These are phyloP conservation scores for Doris montereyensis DNA, from an alignment of 2,888 invertebrate species.

Conservation along the genomic window DNA sequence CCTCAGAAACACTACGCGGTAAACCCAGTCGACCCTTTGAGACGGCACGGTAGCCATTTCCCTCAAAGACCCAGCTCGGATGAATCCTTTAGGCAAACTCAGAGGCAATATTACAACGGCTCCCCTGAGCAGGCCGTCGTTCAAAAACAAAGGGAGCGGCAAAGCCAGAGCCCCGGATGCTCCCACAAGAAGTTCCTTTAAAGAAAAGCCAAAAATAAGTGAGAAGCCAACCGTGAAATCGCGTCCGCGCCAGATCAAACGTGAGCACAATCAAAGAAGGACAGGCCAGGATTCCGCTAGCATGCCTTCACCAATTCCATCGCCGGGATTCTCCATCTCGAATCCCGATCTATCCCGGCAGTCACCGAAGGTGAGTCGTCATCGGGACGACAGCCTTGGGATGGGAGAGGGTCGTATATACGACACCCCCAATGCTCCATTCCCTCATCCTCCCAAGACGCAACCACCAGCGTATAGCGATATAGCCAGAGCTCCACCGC, in stretches of 20 bases:
- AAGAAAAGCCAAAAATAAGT: too few species aligned
- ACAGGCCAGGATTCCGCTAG: slow-evolving; percentile 4
- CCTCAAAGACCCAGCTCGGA: slow-evolving; percentile 4
- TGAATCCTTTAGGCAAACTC: too few species aligned
- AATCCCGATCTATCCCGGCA: slow-evolving; percentile 31
- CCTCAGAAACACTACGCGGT: not conserved
- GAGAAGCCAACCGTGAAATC: slow-evolving; percentile 8
- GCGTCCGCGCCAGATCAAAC: slow-evolving; percentile 38
- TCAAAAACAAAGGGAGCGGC: too few species aligned
- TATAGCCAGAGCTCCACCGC: too few species aligned
- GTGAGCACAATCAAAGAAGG: slow-evolving; percentile 37
- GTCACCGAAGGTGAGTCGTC: not conserved
- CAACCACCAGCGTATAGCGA: too few species aligned
- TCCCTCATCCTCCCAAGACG: too few species aligned
- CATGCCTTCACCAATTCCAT: not conserved
- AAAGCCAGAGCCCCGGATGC: too few species aligned
- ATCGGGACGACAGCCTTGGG: not conserved
- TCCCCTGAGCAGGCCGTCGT: too few species aligned
- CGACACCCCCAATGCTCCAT: too few species aligned
- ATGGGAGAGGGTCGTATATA: not conserved
- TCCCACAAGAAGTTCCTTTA: too few species aligned
- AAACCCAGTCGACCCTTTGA: slow-evolving; percentile 4
- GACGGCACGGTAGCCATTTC: slow-evolving; percentile 35
- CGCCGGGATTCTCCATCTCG: slow-evolving; percentile 18
- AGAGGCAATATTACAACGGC: too few species aligned